These are phyloP conservation scores for Platycheirus albimanus DNA, from an alignment of 2,888 invertebrate genomes.

Conservation along the genomic window DNA sequence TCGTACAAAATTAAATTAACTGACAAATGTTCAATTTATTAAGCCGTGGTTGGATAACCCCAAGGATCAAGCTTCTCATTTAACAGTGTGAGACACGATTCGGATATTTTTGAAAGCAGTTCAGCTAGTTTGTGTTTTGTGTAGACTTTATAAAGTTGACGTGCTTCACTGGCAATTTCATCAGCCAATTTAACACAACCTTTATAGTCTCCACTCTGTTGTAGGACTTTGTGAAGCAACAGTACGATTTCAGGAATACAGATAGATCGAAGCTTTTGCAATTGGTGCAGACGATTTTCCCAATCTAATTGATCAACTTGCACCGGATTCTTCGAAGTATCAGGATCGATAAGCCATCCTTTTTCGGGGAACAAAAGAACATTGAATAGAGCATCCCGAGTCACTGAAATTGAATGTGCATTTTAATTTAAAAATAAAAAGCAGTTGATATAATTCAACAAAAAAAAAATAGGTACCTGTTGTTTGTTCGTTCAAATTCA, in stretches of 20 bases:
- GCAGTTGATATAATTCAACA: neutral
- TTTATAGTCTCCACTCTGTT: constrained; percentile 89
- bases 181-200: constrained; percentile 91
- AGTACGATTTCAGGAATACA: constrained; percentile 93
- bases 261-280: constrained; percentile 89
- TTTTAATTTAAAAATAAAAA: neutral
- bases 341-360: constrained; percentile 93
- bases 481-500: constrained; percentile 88
- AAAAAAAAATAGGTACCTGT: constrained; percentile 84
- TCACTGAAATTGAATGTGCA: constrained; percentile 84
- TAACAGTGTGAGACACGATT: constrained; percentile 89
- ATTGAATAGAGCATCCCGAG: constrained; percentile 91
- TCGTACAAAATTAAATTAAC: no score
- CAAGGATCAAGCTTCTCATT: constrained; percentile 92
- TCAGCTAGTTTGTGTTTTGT: constrained; percentile 90
- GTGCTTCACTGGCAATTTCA: constrained; percentile 90
- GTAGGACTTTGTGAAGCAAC: constrained; percentile 90
- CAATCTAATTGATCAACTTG: constrained; percentile 84
- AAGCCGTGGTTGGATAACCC: constrained; percentile 85
- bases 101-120: constrained; percentile 89
- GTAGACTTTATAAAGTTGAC: constrained; percentile 91
- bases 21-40: constrained; percentile 39
- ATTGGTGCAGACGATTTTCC: constrained; percentile 84
- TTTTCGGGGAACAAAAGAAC: constrained; percentile 94
- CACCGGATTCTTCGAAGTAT: constrained; percentile 83